Conservation (phyloP, 1,140 invertebrate species). For the Hypothenemus hampei region DNA sequence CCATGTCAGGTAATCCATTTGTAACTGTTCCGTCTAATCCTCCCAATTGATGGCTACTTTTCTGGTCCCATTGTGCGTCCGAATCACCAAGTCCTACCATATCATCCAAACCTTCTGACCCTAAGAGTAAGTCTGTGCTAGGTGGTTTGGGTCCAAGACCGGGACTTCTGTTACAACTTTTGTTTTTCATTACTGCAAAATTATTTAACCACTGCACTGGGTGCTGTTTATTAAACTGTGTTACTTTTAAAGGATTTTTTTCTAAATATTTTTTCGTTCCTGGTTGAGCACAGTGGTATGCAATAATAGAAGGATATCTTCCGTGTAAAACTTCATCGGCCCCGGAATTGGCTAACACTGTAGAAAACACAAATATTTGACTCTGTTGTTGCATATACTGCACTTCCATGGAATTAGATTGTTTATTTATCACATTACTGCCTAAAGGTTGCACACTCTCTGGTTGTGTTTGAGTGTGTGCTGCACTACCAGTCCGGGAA, state of each 20-base stretch:
- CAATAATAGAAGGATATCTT: constrained; percentile 87
- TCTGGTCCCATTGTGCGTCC: constrained; percentile 45
- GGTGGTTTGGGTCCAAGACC: constrained; percentile 37
- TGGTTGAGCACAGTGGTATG: constrained; percentile 92
- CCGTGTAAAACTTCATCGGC: constrained; percentile 87
- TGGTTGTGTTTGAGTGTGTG: constrained; percentile 48
- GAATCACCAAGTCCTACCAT: constrained; percentile 46
- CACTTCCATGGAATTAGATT: constrained; percentile 72
- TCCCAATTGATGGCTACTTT: constrained; percentile 43
- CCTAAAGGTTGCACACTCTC: constrained; percentile 67
- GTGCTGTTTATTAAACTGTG: constrained; percentile 77
- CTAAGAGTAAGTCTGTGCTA: constrained; percentile 49
- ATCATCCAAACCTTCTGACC: constrained; percentile 50
- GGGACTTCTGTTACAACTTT: constrained; percentile 55
- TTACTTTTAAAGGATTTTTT: constrained; percentile 86
- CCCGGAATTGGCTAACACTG: constrained; percentile 87
- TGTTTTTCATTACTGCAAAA: constrained; percentile 69
- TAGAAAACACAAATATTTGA: constrained; percentile 97
- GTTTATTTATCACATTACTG: constrained; percentile 73
- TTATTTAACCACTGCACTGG: constrained; percentile 77
- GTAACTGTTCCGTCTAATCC: constrained; percentile 40
- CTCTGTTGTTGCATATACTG: constrained; percentile 93
- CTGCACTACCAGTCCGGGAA: constrained; percentile 52
- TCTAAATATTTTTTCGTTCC: constrained; percentile 92
- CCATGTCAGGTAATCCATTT: constrained; percentile 44